A percentile compares a stretch with the other conserved stretches of the same genome.
These are phyloP conservation scores for Blera fallax DNA, from an alignment of 2,888 invertebrate species.

Conservation along the genomic window DNA sequence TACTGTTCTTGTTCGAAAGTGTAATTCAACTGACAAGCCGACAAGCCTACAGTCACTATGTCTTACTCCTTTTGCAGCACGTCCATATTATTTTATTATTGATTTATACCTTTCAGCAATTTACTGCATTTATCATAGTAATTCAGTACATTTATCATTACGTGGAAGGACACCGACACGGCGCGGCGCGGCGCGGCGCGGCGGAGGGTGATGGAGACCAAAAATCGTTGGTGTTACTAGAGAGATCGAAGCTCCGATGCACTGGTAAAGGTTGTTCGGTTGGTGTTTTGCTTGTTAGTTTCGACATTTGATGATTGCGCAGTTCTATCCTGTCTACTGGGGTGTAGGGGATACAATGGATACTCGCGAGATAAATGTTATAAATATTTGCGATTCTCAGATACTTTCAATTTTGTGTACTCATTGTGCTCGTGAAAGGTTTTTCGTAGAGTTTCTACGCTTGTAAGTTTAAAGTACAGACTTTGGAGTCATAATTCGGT, in stretches of 20 bases:
- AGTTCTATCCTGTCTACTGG: slow-evolving; percentile 22
- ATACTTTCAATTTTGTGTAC: slow-evolving; percentile 20
- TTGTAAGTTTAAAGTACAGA: too few relatives aligned
- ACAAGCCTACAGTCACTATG: slow-evolving; percentile 69
- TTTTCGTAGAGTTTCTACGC: too few relatives aligned
- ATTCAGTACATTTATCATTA: slow-evolving; percentile 82
- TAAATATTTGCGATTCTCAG: slow-evolving; percentile 25
- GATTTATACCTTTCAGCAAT: slow-evolving; percentile 82
- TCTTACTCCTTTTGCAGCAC: slow-evolving; percentile 67
- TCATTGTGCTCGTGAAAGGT: not conserved
- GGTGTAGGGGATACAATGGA: slow-evolving; percentile 31
- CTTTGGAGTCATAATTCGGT: too few relatives aligned
- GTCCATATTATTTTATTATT: slow-evolving; percentile 78
- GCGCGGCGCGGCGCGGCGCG: not conserved
- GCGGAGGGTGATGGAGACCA: slow-evolving; percentile 5
- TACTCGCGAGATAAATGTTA: slow-evolving; percentile 32
- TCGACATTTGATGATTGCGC: slow-evolving; percentile 55
- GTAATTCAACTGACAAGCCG: slow-evolving; percentile 71
- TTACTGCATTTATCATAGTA: slow-evolving; percentile 82
- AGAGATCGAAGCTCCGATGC: slow-evolving; percentile 32
- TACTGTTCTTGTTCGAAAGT: slow-evolving; percentile 72
- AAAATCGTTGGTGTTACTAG: slow-evolving; percentile 38
- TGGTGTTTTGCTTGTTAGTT: slow-evolving; percentile 50
- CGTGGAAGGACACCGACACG: slow-evolving; percentile 25
- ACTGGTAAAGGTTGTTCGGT: slow-evolving; percentile 44